Percentiles rank a stretch among this genome's conserved stretches.
Evolutionary conservation across 2,113 vertebrate species (phyloP).

Genomic region (Rafetus swinhoei): DNA sequence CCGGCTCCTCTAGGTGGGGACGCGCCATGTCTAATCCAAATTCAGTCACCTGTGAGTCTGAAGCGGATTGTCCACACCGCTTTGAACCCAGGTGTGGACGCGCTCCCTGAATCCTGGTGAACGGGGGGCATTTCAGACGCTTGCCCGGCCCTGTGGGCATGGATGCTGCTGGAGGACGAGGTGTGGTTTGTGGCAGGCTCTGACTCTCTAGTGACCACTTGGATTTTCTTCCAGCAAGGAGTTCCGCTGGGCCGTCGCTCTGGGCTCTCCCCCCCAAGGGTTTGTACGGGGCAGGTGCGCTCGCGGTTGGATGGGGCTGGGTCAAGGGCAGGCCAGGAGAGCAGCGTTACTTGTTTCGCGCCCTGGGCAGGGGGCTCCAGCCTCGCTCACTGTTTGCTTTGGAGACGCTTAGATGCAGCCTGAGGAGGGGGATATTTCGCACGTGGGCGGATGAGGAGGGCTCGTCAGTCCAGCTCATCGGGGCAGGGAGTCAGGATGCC

Average conservation of each 20-base stretch:
- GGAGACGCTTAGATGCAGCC: not conserved
- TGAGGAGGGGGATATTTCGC: not conserved
- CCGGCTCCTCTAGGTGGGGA: not conserved
- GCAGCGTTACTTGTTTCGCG: not conserved
- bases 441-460: too few species aligned
- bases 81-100: not conserved
- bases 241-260: not conserved
- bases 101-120: not conserved
- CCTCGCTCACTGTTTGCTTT: not conserved
- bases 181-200: too few species aligned
- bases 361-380: not conserved
- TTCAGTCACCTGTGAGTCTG: not conserved
- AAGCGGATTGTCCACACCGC: not conserved
- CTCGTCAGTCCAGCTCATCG: not conserved
- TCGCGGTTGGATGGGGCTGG: too few species aligned
- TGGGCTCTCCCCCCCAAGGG: not conserved
- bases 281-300: not conserved
- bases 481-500: too few species aligned
- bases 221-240: too few species aligned
- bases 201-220: too few species aligned
- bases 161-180: too few species aligned
- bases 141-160: too few species aligned
- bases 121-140: not conserved
- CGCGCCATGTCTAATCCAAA: not conserved
- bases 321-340: too few species aligned